Base-by-base conservation (phyloP, 2,888 invertebrate species). In the Agriotes lineatus region DNA sequence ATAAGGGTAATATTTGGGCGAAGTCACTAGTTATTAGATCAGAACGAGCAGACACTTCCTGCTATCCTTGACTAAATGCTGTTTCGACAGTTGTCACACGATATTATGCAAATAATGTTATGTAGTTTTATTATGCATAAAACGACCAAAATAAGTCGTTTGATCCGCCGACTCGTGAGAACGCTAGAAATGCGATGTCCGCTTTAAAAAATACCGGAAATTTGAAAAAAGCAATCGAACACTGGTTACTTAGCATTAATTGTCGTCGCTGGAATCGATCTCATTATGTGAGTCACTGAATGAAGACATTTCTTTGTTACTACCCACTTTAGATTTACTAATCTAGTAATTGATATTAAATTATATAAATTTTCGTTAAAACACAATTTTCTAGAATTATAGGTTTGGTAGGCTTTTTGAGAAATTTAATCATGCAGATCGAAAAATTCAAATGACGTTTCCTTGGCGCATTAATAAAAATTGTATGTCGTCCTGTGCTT, bases 31-130 rank as follows among this genome's bases (percentile, higher is more conserved):
- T 48, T 16, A 22, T 48, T 48, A 48, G n/a, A 48, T n/a, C n/a
- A 25, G 12, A 48, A 1, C 2, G 14, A 30, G 7, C 9, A 37
- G 35, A 39, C 35, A 48, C 39, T 64, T 64, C 48, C 57, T 58
- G 20, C 22, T 45, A 33, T 64, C 58, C 35, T 57, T 56, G 54
- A 42, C 30, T 14, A 48, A 25, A 48, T 61, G 37, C 58, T 19
- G 54, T 44, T 64, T 64, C 44, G 64, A 64, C 64, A 64, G 64
- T 64, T 64, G 64, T 64, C 64, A 37, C 57, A 64, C 18, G 25
- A 42, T 58, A 63, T 63, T 63, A 56, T 63, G 63, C 42, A 63
- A 63, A 56, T 63, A 20, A 20, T 16, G 18, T 25, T 25, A 25
- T 25, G 25, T 25, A 25, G 35, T 59, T 59, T 50, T 50, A 52